Percentiles rank a stretch among this genome's conserved stretches.
phyloP scores from a whole-genome alignment of 2,888 invertebrate genomes.

The Colletes collaris region DNA sequence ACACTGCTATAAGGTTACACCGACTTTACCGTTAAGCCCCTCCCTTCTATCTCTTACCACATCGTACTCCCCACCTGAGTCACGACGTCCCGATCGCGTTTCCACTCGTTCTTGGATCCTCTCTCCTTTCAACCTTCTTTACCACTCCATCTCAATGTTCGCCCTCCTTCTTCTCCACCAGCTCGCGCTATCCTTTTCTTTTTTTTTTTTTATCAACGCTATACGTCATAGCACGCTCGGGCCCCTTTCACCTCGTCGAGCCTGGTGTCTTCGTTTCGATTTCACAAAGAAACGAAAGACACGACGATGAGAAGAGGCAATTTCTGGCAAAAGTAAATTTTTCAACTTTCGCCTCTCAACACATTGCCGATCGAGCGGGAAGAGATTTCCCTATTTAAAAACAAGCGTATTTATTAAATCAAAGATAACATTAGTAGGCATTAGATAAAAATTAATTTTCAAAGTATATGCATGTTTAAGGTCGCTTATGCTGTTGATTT shows the following conservation, averaged over 20 bases:
- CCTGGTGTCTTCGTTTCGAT: slow-evolving; percentile 52
- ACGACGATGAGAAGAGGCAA: not conserved
- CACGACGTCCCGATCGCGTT: slow-evolving; percentile 69
- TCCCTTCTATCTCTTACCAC: slow-evolving; percentile 61
- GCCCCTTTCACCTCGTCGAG: slow-evolving; percentile 73
- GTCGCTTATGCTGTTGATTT: too few relatives aligned
- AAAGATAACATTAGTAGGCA: too few relatives aligned
- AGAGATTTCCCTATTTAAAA: too few relatives aligned
- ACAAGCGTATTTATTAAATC: too few relatives aligned
- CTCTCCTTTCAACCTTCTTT: slow-evolving; percentile 49
- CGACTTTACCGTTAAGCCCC: slow-evolving; percentile 79
- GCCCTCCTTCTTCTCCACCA: slow-evolving; percentile 13
- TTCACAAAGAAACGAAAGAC: slow-evolving; percentile 40
- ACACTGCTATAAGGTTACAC: slow-evolving; percentile 76
- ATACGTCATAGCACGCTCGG: slow-evolving; percentile 62
- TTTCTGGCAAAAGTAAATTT: too few relatives aligned
- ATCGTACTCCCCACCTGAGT: slow-evolving; percentile 49
- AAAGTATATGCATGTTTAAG: too few relatives aligned
- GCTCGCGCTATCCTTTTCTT: slow-evolving; percentile 25
- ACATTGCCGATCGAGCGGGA: too few relatives aligned
- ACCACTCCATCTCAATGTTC: slow-evolving; percentile 27
- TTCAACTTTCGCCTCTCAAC: too few relatives aligned
- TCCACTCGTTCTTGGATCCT: slow-evolving; percentile 58
- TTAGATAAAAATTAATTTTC: too few relatives aligned
- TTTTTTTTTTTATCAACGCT: slow-evolving; percentile 56